phyloP scores from a whole-genome alignment of 2,113 vertebrate species.

The Anolis sagrei region DNA sequence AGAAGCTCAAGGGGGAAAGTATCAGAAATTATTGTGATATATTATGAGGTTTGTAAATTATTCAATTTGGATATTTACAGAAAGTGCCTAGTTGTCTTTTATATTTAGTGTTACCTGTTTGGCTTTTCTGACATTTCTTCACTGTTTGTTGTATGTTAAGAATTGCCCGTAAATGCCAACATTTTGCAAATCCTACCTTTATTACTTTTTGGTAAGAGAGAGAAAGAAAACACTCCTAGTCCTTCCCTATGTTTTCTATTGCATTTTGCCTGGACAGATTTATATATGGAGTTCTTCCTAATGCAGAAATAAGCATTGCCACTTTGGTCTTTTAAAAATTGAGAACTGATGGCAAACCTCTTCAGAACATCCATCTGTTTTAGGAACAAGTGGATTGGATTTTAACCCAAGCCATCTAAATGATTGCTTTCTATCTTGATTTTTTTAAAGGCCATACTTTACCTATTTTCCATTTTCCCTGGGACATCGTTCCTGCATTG shows the following conservation, averaged over 20 bases:
- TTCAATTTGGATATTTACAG: not conserved
- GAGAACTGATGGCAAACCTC: not conserved
- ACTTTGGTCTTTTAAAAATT: not conserved
- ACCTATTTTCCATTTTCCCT: conserved; percentile 88
- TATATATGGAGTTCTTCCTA: not conserved
- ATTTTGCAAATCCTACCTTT: not conserved
- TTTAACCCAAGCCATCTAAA: not conserved
- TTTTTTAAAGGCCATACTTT: conserved; percentile 67
- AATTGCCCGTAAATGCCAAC: not conserved
- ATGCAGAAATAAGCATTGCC: not conserved
- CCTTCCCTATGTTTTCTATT: not conserved
- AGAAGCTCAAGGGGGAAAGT: not conserved
- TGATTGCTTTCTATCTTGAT: not conserved
- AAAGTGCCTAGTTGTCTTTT: not conserved
- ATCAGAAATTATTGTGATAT: too few species aligned
- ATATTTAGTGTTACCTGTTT: not conserved
- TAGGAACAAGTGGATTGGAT: not conserved
- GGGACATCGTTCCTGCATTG: conserved; percentile 88
- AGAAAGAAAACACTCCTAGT: not conserved
- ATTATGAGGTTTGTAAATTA: too few species aligned
- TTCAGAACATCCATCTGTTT: not conserved
- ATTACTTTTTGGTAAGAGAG: not conserved
- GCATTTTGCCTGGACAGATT: not conserved
- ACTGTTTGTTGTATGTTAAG: not conserved
- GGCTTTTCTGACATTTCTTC: not conserved